Conservation (phyloP, 1,140 invertebrate genomes). For the Orius laevigatus region DNA sequence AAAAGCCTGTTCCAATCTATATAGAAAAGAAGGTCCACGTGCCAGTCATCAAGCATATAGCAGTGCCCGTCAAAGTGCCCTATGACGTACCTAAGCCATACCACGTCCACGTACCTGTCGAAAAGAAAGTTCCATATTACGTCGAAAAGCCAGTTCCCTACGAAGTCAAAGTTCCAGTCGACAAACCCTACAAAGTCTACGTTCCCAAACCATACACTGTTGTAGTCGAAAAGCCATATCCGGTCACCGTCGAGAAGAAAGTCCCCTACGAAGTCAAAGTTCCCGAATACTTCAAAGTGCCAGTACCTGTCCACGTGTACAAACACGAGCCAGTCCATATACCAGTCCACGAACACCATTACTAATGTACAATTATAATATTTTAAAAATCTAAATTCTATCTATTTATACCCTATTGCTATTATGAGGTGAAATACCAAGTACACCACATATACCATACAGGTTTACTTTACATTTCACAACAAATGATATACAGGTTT, state of each 20-base stretch:
- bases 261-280: conserved; percentile 47
- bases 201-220: conserved; percentile 38
- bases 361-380: no score
- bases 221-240: conserved; percentile 30
- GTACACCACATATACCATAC: no score
- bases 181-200: conserved; percentile 35
- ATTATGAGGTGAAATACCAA: no score
- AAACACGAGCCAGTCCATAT: conserved; percentile 34
- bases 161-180: conserved; percentile 31
- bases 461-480: no score
- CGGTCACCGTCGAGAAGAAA: conserved; percentile 26
- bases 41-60: conserved; percentile 11
- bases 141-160: conserved; percentile 51
- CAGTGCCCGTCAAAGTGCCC: conserved; percentile 11
- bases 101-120: conserved; percentile 37
- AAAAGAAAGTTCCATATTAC: conserved; percentile 51
- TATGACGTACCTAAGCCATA: conserved; percentile 13
- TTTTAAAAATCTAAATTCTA: no score
- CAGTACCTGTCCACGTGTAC: conserved; percentile 60
- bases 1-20: conserved; percentile 10
- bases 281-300: conserved; percentile 60
- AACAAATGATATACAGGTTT: no score
- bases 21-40: conserved; percentile 12
- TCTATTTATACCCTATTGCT: no score
- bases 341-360: conserved; percentile 32